Percentiles rank a stretch among this genome's conserved stretches.
Conservation (phyloP, 2,888 invertebrate genomes). For the Diabrotica balteata region DNA sequence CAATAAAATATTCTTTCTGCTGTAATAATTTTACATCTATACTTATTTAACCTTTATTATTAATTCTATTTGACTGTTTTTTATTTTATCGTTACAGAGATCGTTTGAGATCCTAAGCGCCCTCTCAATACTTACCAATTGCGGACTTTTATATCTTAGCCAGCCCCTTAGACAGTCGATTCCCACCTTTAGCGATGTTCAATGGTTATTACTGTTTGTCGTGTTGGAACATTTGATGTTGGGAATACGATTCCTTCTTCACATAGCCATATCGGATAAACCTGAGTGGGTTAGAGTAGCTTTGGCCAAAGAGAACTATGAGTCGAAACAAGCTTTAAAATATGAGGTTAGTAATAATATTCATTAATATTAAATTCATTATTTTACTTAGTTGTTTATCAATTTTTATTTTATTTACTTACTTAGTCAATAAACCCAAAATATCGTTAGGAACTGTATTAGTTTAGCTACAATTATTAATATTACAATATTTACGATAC, state of each 20-base stretch:
- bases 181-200: constrained; percentile 50
- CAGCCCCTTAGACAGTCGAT: constrained; percentile 64
- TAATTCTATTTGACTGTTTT: too few relatives aligned
- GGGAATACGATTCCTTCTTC: constrained; percentile 69
- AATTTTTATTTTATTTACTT: too few relatives aligned
- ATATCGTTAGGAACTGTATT: too few relatives aligned
- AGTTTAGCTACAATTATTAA: too few relatives aligned
- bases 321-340: constrained; percentile 70
- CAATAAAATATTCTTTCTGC: too few relatives aligned
- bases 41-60: too few relatives aligned
- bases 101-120: constrained; percentile 73
- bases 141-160: constrained; percentile 74
- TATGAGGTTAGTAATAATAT: constrained; percentile 59
- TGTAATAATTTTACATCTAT: too few relatives aligned
- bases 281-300: constrained; percentile 73
- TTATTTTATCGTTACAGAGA: constrained; percentile 55
- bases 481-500: too few relatives aligned
- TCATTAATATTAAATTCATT: background rate
- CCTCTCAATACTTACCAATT: constrained; percentile 77
- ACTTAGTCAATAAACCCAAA: too few relatives aligned
- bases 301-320: constrained; percentile 67
- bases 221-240: constrained; percentile 74
- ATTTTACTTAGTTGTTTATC: too few relatives aligned
- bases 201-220: constrained; percentile 71
- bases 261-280: constrained; percentile 74